Percentiles rank a stretch among this genome's conserved stretches.
Conservation (phyloP, 2,888 invertebrate species). For the Hypena proboscidalis region DNA sequence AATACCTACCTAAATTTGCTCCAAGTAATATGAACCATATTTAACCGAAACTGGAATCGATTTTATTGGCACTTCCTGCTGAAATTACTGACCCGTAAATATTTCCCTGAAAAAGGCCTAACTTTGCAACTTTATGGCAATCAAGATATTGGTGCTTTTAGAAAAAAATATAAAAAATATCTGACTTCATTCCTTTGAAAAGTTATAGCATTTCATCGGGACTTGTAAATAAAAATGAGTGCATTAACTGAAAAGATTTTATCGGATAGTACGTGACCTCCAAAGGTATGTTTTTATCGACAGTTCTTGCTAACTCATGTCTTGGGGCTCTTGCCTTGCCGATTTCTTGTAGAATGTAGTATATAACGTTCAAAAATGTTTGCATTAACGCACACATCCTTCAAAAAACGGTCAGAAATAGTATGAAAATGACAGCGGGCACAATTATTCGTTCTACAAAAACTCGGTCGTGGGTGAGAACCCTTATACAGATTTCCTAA, state of each 20-base stretch:
- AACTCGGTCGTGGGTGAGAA: too few species aligned
- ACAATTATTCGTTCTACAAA: too few species aligned
- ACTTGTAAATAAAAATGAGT: constrained; percentile 32
- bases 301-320: constrained; percentile 19
- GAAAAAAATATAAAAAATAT: constrained; percentile 15
- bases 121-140: constrained; percentile 25
- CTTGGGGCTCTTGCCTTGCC: too few species aligned
- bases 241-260: constrained; percentile 12
- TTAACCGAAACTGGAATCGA: too few species aligned
- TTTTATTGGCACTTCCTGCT: too few species aligned
- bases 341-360: too few species aligned
- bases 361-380: too few species aligned
- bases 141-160: constrained; percentile 10
- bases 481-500: constrained; percentile 31
- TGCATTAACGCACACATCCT: too few species aligned
- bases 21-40: too few species aligned
- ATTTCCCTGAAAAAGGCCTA: constrained; percentile 14
- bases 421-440: too few species aligned
- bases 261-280: constrained; percentile 19
- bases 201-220: constrained; percentile 9
- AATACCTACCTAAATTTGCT: too few species aligned
- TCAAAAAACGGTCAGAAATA: too few species aligned
- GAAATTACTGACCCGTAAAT: constrained; percentile 19
- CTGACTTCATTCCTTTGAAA: constrained; percentile 21
- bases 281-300: constrained; percentile 11